phyloP scores from a whole-genome alignment of 2,797 vertebrate genomes.

The Aldrovandia affinis region DNA sequence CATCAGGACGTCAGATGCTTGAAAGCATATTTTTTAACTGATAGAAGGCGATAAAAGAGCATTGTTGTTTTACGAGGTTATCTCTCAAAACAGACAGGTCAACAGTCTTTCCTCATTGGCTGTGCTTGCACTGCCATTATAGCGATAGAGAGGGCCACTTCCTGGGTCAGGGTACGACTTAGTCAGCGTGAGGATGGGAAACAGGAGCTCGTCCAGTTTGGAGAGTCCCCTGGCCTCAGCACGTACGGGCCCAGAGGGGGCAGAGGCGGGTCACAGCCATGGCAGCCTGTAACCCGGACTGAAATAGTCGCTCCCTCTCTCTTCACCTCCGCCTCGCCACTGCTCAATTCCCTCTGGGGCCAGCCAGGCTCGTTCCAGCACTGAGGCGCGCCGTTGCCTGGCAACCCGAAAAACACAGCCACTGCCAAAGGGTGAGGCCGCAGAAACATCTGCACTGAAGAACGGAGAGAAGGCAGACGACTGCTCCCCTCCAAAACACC shows the following conservation, averaged over 20 bases:
- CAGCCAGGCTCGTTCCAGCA: background rate
- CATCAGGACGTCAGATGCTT: too few species aligned
- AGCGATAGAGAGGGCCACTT: background rate
- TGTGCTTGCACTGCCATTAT: background rate
- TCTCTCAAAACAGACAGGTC: background rate
- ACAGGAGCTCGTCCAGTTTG: background rate
- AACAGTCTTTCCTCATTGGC: background rate
- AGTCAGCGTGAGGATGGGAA: background rate
- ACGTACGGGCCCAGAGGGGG: too few species aligned
- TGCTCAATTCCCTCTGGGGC: background rate
- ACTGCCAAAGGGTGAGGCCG: slow-evolving; percentile 56
- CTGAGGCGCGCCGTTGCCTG: slow-evolving; percentile 38
- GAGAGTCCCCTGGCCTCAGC: too few species aligned
- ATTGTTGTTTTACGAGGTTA: background rate
- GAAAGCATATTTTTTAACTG: too few species aligned
- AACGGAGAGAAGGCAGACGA: background rate
- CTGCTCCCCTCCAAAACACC: background rate
- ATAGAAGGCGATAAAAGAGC: background rate
- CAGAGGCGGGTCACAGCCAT: too few species aligned
- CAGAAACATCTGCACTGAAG: slow-evolving; percentile 22
- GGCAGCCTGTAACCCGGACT: background rate
- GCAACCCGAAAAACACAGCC: slow-evolving; percentile 51
- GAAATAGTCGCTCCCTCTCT: background rate
- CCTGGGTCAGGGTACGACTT: background rate
- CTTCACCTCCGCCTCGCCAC: background rate